Conservation (phyloP, 2,797 vertebrate genomes). For the Neosilurus hyrtlii region DNA sequence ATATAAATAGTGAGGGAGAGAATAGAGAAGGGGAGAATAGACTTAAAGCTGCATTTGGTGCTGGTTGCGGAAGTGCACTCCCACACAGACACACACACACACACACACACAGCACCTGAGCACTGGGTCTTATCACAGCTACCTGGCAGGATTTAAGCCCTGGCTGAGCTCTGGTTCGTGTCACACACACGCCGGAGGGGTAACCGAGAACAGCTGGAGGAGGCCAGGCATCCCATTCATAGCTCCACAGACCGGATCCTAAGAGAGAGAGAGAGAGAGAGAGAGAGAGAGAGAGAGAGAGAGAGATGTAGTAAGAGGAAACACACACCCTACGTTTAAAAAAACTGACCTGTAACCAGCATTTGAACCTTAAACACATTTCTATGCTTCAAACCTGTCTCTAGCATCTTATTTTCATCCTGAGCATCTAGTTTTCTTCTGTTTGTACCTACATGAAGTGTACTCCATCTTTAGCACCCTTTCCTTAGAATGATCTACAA, state of each 20-base stretch:
- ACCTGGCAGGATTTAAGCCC: constrained; percentile 84
- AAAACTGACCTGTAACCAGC: constrained; percentile 32
- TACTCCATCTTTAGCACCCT: background rate
- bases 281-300: constrained; percentile 55
- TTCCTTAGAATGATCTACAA: background rate
- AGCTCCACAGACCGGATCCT: constrained; percentile 72
- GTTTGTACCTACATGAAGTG: background rate
- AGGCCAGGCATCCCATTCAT: constrained; percentile 78
- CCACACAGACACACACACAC: constrained; percentile 5
- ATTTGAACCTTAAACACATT: constrained; percentile 22
- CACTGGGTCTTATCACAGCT: constrained; percentile 86
- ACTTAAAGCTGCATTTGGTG: constrained; percentile 45
- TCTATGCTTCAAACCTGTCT: constrained; percentile 4
- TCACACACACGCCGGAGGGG: constrained; percentile 64
- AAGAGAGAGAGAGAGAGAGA: constrained; percentile 60
- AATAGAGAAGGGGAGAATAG: constrained; percentile 31
- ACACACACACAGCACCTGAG: constrained; percentile 67
- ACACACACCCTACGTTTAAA: constrained; percentile 12
- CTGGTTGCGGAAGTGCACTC: constrained; percentile 54
- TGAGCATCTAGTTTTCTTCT: background rate
- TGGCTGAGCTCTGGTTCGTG: constrained; percentile 79
- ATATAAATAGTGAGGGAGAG: constrained; percentile 49
- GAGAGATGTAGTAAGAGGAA: constrained; percentile 4
- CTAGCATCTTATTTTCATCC: background rate
- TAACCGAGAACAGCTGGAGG: constrained; percentile 91